Percentiles rank a stretch among this genome's conserved stretches.
phyloP scores from a whole-genome alignment of 1,140 invertebrate species.

The Drosophila trapezifrons region DNA sequence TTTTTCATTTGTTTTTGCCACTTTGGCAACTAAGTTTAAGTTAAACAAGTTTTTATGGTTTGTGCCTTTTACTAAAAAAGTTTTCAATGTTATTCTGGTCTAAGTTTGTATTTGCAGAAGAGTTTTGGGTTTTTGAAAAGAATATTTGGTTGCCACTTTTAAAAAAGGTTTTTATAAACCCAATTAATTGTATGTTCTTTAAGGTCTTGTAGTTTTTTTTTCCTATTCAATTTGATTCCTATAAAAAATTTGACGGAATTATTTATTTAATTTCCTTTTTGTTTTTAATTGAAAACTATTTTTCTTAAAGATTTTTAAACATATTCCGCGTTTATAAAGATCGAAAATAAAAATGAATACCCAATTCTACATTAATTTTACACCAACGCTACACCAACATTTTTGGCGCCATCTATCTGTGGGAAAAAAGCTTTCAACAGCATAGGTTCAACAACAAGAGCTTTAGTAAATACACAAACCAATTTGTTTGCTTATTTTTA shows the following conservation, averaged over 20 bases:
- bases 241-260: too few species aligned
- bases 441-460: background rate
- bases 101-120: background rate
- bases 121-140: background rate
- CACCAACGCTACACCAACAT: background rate
- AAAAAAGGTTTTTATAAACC: background rate
- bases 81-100: background rate
- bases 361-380: background rate
- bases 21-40: constrained; percentile 19
- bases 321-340: background rate
- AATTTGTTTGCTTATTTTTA: background rate
- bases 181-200: too few species aligned
- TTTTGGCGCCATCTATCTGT: constrained; percentile 9
- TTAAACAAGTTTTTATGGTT: constrained; percentile 23
- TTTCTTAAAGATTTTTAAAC: background rate
- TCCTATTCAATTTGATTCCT: too few species aligned
- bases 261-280: background rate
- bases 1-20: constrained; percentile 22
- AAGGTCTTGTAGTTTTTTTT: too few species aligned
- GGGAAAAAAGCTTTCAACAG: background rate
- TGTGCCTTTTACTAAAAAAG: constrained; percentile 6
- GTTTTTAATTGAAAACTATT: background rate
- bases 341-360: background rate
- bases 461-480: constrained; percentile 10
- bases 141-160: background rate